Conservation (phyloP, 1,140 invertebrate species). For the Caenorhabditis tropicalis region DNA sequence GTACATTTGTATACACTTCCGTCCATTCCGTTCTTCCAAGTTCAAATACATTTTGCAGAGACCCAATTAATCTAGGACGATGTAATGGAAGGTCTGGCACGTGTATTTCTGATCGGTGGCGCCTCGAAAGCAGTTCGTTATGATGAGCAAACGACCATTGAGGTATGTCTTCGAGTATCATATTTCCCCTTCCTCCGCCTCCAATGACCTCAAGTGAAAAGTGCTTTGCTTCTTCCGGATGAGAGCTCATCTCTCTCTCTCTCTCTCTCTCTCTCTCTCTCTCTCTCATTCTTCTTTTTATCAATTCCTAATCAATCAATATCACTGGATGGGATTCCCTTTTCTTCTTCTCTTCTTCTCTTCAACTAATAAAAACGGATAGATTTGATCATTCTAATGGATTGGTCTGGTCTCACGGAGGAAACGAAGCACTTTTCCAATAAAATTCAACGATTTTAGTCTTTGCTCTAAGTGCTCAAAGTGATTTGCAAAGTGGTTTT, state of each 20-base stretch:
- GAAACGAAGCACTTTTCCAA: background rate
- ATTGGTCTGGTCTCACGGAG: no score
- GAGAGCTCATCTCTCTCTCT: background rate
- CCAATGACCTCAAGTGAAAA: background rate
- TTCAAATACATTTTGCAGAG: no score
- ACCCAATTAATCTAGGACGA: no score
- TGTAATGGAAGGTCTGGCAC: slow-evolving; percentile 53
- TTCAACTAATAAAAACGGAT: background rate
- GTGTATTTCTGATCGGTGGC: slow-evolving; percentile 56
- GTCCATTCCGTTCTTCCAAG: no score
- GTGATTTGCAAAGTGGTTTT: no score
- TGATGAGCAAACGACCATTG: slow-evolving; percentile 56
- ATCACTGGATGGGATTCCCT: background rate
- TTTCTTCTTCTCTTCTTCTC: background rate
- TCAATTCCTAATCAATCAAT: background rate
- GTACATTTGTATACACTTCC: no score
- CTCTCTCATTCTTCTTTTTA: background rate
- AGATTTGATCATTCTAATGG: slow-evolving; percentile 19
- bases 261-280: background rate
- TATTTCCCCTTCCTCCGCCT: background rate
- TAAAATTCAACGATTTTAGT: background rate
- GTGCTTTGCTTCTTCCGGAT: background rate
- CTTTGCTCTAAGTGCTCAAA: no score
- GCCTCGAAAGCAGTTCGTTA: slow-evolving; percentile 54
- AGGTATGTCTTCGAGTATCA: no score